Base-by-base conservation (phyloP, 37 sponge, comb jelly and placozoan species). In the Spongilla lacustris region DNA sequence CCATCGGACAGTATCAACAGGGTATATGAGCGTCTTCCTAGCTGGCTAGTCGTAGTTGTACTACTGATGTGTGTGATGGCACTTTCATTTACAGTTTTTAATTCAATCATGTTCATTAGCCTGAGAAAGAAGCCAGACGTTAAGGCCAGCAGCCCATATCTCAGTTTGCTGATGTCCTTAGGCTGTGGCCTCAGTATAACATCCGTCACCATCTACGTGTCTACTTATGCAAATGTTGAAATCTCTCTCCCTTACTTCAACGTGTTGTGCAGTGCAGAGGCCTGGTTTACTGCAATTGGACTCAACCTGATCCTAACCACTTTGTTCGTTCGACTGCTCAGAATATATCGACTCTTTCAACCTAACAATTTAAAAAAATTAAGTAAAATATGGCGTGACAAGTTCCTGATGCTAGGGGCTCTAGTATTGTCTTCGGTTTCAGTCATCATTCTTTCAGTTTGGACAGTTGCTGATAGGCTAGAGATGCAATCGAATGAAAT, bases 131-230 rank as follows among this genome's bases (percentile, higher is more conserved):
- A 77, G 30, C 72, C 34, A 0, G 89, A 83, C 29, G 77, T 89
- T 24, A 89, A 78, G 35, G 79, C 89, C 35, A 73, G 38, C 27
- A 79, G 89, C 71, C 67, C 35, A 6, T 33, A 22, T 34, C 50
- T 89, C 36, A 83, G 80, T 67, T 23, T 89, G 12, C 22, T 79
- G 0, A 84, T 79, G 19, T 73, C 78, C 22, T 26, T 48, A 26
- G 84, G 84, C 33, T 84, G 84, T 26, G 73, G 58, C 14, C 32
- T 79, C 37, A 74, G 34, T 29, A n/a, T 46, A 22, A 46, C 71
- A 34, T 24, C 72, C 4, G 41, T 69, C 33, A 41, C 6, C 41
- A 9, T 41, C 3, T 41, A 9, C 41, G 26, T 84, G 0, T 2
- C 25, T 50, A 23, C 33, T 11, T 8, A 23, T 31, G 24, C 30